Evolutionary conservation across 2,888 invertebrate genomes (phyloP).

Genomic region (Teleogryllus oceanicus): DNA sequence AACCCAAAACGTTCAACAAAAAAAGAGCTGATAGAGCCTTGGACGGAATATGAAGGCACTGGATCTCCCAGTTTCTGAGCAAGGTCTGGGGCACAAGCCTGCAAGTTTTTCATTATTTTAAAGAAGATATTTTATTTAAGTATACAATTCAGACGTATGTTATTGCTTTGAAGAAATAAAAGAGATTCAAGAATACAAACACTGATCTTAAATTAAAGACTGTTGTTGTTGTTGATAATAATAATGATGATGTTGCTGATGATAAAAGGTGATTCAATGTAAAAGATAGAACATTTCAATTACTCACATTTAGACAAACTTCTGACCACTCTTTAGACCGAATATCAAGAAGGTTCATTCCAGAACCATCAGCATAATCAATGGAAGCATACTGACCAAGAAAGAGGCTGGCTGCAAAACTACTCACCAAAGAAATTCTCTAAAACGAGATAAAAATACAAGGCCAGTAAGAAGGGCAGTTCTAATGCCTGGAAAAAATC

Average conservation of each 20-base stretch:
- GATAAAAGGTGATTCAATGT: too few relatives aligned
- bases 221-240: too few relatives aligned
- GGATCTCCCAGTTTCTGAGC: conserved; percentile 69
- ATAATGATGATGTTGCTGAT: too few relatives aligned
- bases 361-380: conserved; percentile 89
- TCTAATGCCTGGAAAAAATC: background rate
- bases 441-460: conserved; percentile 41
- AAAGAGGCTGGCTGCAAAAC: conserved; percentile 85
- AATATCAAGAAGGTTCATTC: conserved; percentile 93
- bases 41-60: conserved; percentile 63
- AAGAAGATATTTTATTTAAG: too few relatives aligned
- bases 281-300: too few relatives aligned
- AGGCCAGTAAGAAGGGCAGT: background rate
- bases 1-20: conserved; percentile 86
- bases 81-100: conserved; percentile 75
- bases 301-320: conserved; percentile 63
- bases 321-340: conserved; percentile 71
- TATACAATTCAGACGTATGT: too few relatives aligned
- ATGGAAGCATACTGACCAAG: conserved; percentile 85
- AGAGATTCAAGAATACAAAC: too few relatives aligned
- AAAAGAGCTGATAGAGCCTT: conserved; percentile 74
- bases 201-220: too few relatives aligned
- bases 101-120: conserved; percentile 24
- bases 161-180: too few relatives aligned
- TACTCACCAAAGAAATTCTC: conserved; percentile 90